A percentile compares a stretch with the other conserved stretches of the same genome.
Evolutionary conservation across 2,888 invertebrate species (phyloP).

Genomic region (Melinopterus prodromus): DNA sequence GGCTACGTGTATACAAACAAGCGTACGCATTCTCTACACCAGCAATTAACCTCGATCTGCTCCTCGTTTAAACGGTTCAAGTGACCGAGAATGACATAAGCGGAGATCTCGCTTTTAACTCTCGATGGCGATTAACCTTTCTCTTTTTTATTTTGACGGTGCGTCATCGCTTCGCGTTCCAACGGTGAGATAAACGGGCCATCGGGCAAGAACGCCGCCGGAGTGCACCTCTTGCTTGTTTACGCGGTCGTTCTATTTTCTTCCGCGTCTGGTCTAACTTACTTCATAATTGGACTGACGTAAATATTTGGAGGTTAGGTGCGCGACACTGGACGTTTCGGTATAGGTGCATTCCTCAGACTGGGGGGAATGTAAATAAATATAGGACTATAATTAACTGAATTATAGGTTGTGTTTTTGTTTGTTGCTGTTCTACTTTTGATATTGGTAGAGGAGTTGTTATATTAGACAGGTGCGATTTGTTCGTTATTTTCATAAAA

Average conservation of each 20-base stretch:
- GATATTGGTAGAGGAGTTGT: background rate
- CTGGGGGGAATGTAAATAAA: background rate
- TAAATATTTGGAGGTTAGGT: background rate
- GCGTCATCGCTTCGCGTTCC: background rate
- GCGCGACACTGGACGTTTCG: background rate
- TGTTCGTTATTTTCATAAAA: no score
- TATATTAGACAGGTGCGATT: background rate
- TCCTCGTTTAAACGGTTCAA: background rate
- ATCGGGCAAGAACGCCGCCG: background rate
- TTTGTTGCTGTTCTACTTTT: conserved; percentile 15
- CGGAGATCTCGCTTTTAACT: background rate
- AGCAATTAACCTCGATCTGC: background rate
- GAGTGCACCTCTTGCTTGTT: background rate
- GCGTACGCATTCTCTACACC: background rate
- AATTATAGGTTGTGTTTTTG: conserved; percentile 13
- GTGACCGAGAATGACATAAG: background rate
- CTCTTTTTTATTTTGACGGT: background rate
- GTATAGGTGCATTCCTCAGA: background rate
- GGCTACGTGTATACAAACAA: background rate
- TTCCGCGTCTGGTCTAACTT: background rate
- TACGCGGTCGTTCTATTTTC: background rate
- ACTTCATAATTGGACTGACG: background rate
- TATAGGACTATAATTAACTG: background rate
- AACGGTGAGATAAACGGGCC: background rate
- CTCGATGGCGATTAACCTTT: background rate